phyloP scores from a whole-genome alignment of 2,888 invertebrate species.

The Isotomurus palustris region DNA sequence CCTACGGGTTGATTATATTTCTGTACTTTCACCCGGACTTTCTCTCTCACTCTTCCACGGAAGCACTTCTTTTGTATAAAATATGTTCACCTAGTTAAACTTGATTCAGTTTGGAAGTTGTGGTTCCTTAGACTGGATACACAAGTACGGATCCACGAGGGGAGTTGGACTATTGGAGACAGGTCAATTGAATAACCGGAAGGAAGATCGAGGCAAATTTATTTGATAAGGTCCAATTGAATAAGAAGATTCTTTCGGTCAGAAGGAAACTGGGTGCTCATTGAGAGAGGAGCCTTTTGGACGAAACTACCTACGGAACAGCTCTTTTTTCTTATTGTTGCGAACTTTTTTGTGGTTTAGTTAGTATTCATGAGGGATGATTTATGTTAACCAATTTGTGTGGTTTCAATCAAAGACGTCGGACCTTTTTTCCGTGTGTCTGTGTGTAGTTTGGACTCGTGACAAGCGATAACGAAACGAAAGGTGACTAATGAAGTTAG shows the following conservation, averaged over 20 bases:
- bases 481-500: conserved; percentile 50
- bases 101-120: neutral
- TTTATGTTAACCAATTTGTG: conserved; percentile 47
- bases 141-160: too few relatives aligned
- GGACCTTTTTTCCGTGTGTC: conserved; percentile 36
- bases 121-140: too few relatives aligned
- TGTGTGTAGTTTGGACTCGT: conserved; percentile 39
- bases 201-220: too few relatives aligned
- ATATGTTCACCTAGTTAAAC: neutral
- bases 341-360: conserved; percentile 8
- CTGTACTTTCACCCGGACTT: neutral
- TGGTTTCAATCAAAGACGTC: conserved; percentile 47
- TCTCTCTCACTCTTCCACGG: too few relatives aligned
- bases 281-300: neutral
- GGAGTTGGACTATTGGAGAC: too few relatives aligned
- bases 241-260: conserved; percentile 10
- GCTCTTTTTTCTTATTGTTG: conserved; percentile 8
- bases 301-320: too few relatives aligned
- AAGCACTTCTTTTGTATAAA: too few relatives aligned
- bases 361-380: conserved; percentile 47
- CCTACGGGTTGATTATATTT: neutral
- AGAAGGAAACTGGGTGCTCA: neutral
- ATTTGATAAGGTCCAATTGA: conserved; percentile 5
- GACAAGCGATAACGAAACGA: conserved; percentile 49
- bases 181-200: too few relatives aligned